Base-by-base conservation (phyloP, 1,140 invertebrate genomes). In the Lordiphosa mommai region DNA sequence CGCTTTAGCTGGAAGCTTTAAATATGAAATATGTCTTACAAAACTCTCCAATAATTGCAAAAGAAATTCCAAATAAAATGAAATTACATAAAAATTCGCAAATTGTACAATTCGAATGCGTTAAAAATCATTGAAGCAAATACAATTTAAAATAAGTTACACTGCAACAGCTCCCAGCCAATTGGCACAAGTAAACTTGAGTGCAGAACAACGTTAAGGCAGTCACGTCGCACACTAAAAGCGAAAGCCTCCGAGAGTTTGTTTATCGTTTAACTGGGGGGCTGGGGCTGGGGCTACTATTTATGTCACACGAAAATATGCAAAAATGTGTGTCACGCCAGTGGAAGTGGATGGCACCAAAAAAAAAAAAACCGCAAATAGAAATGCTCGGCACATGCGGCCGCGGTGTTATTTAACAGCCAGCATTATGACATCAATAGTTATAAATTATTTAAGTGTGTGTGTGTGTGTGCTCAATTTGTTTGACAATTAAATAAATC, bases 401-500 rank as follows among this genome's bases (percentile, higher is more conserved):
- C 20, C 0, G 20, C 14, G 37, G 40, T 43, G 71, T 82, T 82
- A 82, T 82, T 82, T 72, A 82, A 82, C 72, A 76, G 34, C 36
- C 72, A 76, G 34, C 36, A 61, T 82, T 82, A 82, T 82, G 76
- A 76, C 76, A 82, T 60, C 71, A 70, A 68, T 76, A 51, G 65
- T 51, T 73, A 43, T 53, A 55, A 43, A 52, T 65, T 64, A 41
- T 49, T 53, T 55, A 33, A 53, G 13, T 53, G 57, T 59, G 12
- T 16, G 8, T 56, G 43, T 65, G 64, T 68, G 47, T 52, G 34
- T 14, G 12, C 67, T 65, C 57, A 72, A 61, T 59, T 66, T 61
- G 50, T 55, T 53, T 53, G 60, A 66, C 72, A 67, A 72, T 82
- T 82, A 71, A 72, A 68, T 61, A 50, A 66, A 70, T 57, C 33